Percentiles rank a stretch among this genome's conserved stretches.
Conservation (phyloP, 2,888 invertebrate species). For the Drosophila barbarae region DNA sequence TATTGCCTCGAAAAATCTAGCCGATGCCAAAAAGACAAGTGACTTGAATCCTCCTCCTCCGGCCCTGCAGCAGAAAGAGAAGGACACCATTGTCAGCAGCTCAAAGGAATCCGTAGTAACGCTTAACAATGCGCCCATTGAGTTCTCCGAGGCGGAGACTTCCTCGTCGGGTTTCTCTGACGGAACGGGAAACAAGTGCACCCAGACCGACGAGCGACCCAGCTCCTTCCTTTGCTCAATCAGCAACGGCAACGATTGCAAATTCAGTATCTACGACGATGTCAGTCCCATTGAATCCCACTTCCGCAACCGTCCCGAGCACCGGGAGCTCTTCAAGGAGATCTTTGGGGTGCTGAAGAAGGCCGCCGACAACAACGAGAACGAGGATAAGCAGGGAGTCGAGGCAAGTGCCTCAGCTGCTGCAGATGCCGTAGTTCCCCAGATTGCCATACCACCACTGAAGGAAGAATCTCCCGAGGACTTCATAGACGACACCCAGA, state of each 20-base stretch:
- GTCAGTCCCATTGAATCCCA: conserved; percentile 89
- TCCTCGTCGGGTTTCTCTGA: conserved; percentile 91
- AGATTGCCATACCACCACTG: conserved; percentile 85
- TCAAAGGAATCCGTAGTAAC: conserved; percentile 25
- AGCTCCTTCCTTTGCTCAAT: conserved; percentile 92
- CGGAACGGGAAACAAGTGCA: conserved; percentile 90
- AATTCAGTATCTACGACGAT: conserved; percentile 91
- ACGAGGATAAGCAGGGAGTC: conserved; percentile 86
- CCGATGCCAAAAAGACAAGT: conserved; percentile 84
- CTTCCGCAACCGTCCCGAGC: conserved; percentile 90
- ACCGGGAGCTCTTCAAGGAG: conserved; percentile 89
- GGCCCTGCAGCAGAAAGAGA: conserved; percentile 67
- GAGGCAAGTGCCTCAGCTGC: conserved; percentile 8
- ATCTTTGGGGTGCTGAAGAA: conserved; percentile 91
- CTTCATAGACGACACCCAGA: conserved; percentile 83
- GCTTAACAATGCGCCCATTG: conserved; percentile 81
- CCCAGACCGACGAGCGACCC: conserved; percentile 89
- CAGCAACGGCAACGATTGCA: conserved; percentile 91
- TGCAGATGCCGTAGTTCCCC: conserved; percentile 11
- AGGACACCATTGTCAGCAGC: conserved; percentile 59
- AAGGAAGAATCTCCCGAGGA: conserved; percentile 83
- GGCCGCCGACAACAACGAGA: conserved; percentile 90
- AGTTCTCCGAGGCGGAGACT: conserved; percentile 92
- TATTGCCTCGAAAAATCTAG: conserved; percentile 80
- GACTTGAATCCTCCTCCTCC: conserved; percentile 83